Evolutionary conservation across 2,113 vertebrate species (phyloP), one percentile per base, ranked within the genome.

Genomic region (Lophius piscatorius): DNA sequence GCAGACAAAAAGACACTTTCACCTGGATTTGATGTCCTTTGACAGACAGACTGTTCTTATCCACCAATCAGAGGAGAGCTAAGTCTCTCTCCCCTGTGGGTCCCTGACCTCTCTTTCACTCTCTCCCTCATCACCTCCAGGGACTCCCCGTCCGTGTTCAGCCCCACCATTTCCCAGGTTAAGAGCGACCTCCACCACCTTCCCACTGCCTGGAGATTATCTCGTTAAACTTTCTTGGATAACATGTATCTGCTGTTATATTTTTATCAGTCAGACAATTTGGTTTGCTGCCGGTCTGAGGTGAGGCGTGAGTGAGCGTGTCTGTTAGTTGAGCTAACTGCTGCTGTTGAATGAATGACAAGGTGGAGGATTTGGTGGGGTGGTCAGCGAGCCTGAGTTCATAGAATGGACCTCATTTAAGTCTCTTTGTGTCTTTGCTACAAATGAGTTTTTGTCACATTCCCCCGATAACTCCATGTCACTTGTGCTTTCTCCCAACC

Each of bases 71-170:
- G 26, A 36, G 46, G 41, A 70, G 74, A 47, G 35, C 36, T 31
- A 76, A 85, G 72, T 78, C 49, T 76, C 46, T 78, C 66, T 78
- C 81, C 73, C 60, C 69, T 34, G 57, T 61, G 68, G 67, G 29
- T 72, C 65, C 45, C 6, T 72, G 36, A 36, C 18, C 63, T 52
- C 59, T 7, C 24, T 31, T 46, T 10, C 45, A 4, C 35, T 11
- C 26, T 1, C 28, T 7, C 34, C 4, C 50, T 0, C 4, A 5
- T 10, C 16, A 12, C 2, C 6, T 13, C 33, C 7, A 5, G 26
- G 26, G 26, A 9, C 31, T 16, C 17, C 20, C 13, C 17, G 31
- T 21, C 57, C 26, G 2, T 6, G 5, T 29, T 9, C 59, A 64
- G 55, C 61, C 59, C 60, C 52, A 38, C 42, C 74, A 3, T 28